A percentile compares a stretch with the other conserved stretches of the same genome.
These are phyloP conservation scores for Eristalis intricaria DNA, from an alignment of 2,888 invertebrate species.

Conservation along the genomic window DNA sequence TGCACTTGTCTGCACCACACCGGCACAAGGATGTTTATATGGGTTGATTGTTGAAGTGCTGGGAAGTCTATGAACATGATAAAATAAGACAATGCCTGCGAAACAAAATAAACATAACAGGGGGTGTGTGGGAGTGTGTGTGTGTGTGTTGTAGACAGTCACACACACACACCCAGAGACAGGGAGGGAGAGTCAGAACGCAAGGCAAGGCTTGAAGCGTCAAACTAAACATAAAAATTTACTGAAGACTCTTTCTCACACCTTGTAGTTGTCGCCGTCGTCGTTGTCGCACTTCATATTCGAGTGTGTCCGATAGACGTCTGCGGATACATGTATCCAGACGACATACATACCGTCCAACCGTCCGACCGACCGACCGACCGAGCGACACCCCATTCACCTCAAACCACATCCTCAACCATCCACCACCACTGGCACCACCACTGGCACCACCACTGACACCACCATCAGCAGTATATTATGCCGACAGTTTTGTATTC, in stretches of 20 bases:
- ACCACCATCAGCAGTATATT: not conserved
- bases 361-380: too few species aligned
- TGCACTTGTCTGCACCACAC: slow-evolving; percentile 11
- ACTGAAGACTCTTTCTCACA: not conserved
- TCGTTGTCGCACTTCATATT: not conserved
- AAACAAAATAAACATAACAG: not conserved
- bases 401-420: not conserved
- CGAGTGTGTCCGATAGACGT: not conserved
- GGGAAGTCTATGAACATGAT: slow-evolving; percentile 26
- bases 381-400: not conserved
- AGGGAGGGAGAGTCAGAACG: too few species aligned
- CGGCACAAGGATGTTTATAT: slow-evolving; percentile 28
- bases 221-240: not conserved
- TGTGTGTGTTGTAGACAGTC: not conserved
- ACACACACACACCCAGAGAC: not conserved
- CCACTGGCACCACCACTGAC: too few species aligned
- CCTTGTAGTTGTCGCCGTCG: not conserved
- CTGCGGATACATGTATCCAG: not conserved
- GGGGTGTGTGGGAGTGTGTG: not conserved
- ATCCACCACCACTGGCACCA: too few species aligned
- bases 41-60: slow-evolving; percentile 33
- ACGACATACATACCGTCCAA: too few species aligned
- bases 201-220: not conserved
- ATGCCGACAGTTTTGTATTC: not conserved
- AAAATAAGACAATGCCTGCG: not conserved